Base-by-base conservation (phyloP, 2,797 vertebrate species). In the Benthosema pterotum region DNA sequence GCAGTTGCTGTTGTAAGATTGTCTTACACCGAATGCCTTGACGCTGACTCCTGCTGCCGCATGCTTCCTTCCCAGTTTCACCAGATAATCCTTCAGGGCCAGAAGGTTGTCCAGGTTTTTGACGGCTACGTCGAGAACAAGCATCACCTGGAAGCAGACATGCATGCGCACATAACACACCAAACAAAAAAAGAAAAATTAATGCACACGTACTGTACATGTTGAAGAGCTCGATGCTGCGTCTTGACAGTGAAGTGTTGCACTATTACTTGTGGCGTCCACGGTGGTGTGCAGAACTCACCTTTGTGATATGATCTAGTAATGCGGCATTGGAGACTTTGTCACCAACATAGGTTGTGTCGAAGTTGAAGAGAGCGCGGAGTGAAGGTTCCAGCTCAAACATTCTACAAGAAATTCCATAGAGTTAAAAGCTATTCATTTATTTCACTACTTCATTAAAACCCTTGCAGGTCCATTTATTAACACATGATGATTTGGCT, bases 281-380 rank as follows among this genome's bases (percentile, higher is more conserved):
- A 25, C 17, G 38, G 71, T 2, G 48, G 58, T 9, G 52, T n/a
- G 54, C 8, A 0, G 42, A 19, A 69, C 95, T 94, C 86, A 99
- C 97, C 94, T 98, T 98, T 63, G 94, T 95, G 84, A 99, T 92
- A 80, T 98, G 97, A 54, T 97, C 96, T 88, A 96, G 88, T 85
- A 99, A 98, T 87, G 96, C 94, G 0, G 96, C 94, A 70, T 94
- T 95, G 13, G 94, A 94, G 54, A 99, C 93, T 69, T 95, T 97
- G 80, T 97, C 96, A 78, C 95, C 91, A 75, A 91, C 88, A 85
- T 95, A 96, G 75, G 93, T 92, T 78, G 93, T 94, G 63, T 90
- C 95, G 81, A 98, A 97, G 87, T 94, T 91, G 90, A 98, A 99
- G 75, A 98, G 94, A 72, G 79, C 89, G 77, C 96, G 91, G 47